Conservation (phyloP, 2,888 invertebrate genomes). For the Drosophila conformis region DNA sequence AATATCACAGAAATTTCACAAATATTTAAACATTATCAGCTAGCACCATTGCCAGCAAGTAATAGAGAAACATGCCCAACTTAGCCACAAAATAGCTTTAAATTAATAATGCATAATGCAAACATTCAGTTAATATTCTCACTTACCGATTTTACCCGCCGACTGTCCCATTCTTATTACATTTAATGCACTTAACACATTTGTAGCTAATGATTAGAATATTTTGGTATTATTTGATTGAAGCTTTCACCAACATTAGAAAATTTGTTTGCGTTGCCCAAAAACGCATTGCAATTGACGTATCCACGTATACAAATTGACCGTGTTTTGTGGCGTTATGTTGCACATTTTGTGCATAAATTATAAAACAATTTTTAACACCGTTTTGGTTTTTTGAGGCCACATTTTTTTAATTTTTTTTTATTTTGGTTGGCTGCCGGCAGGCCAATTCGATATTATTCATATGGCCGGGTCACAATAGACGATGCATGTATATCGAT, state of each 20-base stretch:
- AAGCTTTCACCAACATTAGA: constrained; percentile 34
- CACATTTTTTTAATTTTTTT: constrained; percentile 40
- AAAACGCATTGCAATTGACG: constrained; percentile 27
- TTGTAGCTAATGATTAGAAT: constrained; percentile 36
- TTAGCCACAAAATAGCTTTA: background rate
- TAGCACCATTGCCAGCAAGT: background rate
- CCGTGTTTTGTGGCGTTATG: constrained; percentile 17
- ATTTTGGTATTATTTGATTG: constrained; percentile 35
- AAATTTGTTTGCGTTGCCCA: background rate
- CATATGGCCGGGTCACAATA: constrained; percentile 30
- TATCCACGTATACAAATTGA: constrained; percentile 26
- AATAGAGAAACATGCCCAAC: background rate
- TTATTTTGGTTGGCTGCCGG: constrained; percentile 51
- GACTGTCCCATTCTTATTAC: constrained; percentile 76
- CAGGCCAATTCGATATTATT: constrained; percentile 42
- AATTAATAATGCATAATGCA: constrained; percentile 20
- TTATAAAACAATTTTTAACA: constrained; percentile 37
- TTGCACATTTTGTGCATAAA: constrained; percentile 29
- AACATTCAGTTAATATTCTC: constrained; percentile 1
- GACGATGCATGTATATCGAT: constrained; percentile 23
- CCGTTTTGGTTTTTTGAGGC: constrained; percentile 25
- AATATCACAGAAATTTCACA: background rate
- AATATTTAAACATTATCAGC: background rate
- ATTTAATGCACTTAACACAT: constrained; percentile 26
- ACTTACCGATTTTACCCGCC: constrained; percentile 83